phyloP scores from a whole-genome alignment of 2,888 invertebrate species.

The Tinea semifulvella region DNA sequence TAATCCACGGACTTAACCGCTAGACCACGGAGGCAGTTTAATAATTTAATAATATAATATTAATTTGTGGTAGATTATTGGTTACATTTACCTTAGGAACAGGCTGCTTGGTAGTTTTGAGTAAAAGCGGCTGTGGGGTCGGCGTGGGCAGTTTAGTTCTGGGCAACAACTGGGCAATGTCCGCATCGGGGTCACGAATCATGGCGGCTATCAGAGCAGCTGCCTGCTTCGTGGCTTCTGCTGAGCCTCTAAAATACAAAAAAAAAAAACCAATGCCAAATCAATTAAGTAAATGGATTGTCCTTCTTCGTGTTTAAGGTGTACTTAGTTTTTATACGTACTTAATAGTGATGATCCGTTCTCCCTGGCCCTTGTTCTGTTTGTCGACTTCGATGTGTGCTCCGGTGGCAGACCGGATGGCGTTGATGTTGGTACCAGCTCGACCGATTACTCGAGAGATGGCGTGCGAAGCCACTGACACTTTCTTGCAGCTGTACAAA shows the following conservation, averaged over 20 bases:
- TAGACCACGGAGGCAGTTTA: too few species aligned
- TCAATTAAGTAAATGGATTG: too few species aligned
- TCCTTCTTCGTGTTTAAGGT: too few species aligned
- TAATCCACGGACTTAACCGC: too few species aligned
- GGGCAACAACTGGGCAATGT: slow-evolving; percentile 84
- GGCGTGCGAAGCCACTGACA: slow-evolving; percentile 92
- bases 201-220: slow-evolving; percentile 89
- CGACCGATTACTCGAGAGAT: slow-evolving; percentile 98
- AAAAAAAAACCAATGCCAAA: background rate
- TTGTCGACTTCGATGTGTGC: slow-evolving; percentile 99
- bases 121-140: slow-evolving; percentile 68
- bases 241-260: slow-evolving; percentile 73
- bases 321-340: slow-evolving; percentile 37
- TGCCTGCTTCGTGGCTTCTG: slow-evolving; percentile 93
- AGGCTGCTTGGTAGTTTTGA: slow-evolving; percentile 56
- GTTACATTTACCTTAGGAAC: slow-evolving; percentile 46
- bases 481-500: slow-evolving; percentile 88
- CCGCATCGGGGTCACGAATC: slow-evolving; percentile 95
- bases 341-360: slow-evolving; percentile 95
- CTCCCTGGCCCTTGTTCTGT: slow-evolving; percentile 93
- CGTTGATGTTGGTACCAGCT: slow-evolving; percentile 97
- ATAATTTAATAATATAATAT: too few species aligned
- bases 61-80: too few species aligned
- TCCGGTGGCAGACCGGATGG: slow-evolving; percentile 94
- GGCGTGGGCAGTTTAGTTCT: slow-evolving; percentile 65